Percentiles rank a stretch among this genome's conserved stretches.
Conservation (phyloP, 2,888 invertebrate genomes). For the Sphaerophoria taeniata region DNA sequence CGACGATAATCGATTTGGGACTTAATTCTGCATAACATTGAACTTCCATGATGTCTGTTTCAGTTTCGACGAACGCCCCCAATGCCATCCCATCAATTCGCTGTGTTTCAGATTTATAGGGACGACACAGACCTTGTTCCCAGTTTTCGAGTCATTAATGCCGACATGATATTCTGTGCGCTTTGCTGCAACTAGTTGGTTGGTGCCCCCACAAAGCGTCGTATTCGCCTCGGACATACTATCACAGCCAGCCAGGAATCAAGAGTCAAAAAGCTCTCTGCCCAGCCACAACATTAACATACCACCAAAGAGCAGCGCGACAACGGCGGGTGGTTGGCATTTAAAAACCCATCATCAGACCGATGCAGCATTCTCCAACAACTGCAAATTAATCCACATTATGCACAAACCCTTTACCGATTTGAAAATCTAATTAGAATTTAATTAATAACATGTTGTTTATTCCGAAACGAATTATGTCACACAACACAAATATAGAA, state of each 20-base stretch:
- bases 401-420: background rate
- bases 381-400: background rate
- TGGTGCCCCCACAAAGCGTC: no score
- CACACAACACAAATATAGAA: constrained; percentile 47
- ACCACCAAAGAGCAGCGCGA: background rate
- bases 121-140: background rate
- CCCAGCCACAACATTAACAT: constrained; percentile 13
- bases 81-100: background rate
- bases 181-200: constrained; percentile 25
- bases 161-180: constrained; percentile 37
- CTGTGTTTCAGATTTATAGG: background rate
- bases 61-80: no score
- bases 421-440: constrained; percentile 64
- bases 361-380: background rate
- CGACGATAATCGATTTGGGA: constrained; percentile 48
- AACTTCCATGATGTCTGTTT: constrained; percentile 20
- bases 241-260: background rate
- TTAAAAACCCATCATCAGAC: background rate
- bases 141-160: constrained; percentile 54
- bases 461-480: constrained; percentile 57
- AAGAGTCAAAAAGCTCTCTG: constrained; percentile 17
- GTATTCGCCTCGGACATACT: constrained; percentile 10
- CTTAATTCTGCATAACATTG: constrained; percentile 34
- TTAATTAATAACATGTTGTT: constrained; percentile 69
- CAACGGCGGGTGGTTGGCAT: background rate